Percentiles rank a stretch among this genome's conserved stretches.
phyloP scores from a whole-genome alignment of 2,797 vertebrate species.

The Rhinatrema bivittatum region DNA sequence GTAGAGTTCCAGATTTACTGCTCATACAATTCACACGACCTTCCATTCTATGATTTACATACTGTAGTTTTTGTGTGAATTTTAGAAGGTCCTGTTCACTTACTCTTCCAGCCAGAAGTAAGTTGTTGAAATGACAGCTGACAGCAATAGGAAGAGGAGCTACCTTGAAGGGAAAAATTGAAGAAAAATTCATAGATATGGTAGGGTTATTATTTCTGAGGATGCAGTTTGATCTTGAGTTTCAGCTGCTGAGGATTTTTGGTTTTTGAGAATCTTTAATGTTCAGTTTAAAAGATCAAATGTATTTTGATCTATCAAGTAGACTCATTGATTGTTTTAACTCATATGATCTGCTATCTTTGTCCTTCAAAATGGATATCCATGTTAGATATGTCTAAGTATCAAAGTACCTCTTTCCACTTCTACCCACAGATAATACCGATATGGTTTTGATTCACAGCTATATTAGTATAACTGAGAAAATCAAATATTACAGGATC shows the following conservation, averaged over 20 bases:
- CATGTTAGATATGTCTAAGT: too few species aligned
- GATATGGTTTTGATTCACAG: too few species aligned
- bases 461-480: too few species aligned
- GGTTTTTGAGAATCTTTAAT: slow-evolving; percentile 15
- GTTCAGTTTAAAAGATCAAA: too few species aligned
- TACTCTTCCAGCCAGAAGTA: slow-evolving; percentile 2
- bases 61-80: slow-evolving; percentile 1
- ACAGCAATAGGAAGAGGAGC: slow-evolving; percentile 7
- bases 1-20: slow-evolving; percentile 5
- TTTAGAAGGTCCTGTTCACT: slow-evolving; percentile 3
- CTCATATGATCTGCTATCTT: slow-evolving; percentile 16
- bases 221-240: slow-evolving; percentile 10
- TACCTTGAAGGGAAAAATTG: slow-evolving; percentile 12
- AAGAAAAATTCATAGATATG: slow-evolving; percentile 11
- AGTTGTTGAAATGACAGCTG: slow-evolving; percentile 8
- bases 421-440: slow-evolving; percentile 7
- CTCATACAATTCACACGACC: slow-evolving; percentile 1
- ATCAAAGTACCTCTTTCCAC: slow-evolving; percentile 14
- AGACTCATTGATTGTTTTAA: slow-evolving; percentile 19
- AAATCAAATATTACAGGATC: too few species aligned
- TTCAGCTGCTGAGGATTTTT: slow-evolving; percentile 18
- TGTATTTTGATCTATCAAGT: slow-evolving; percentile 18
- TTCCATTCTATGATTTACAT: slow-evolving; percentile 11
- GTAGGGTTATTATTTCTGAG: slow-evolving; percentile 13
- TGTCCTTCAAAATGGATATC: slow-evolving; percentile 23